Percentiles rank a stretch among this genome's conserved stretches.
phyloP scores from a whole-genome alignment of 2,888 invertebrate species.

The Lordiphosa andalusiaca region DNA sequence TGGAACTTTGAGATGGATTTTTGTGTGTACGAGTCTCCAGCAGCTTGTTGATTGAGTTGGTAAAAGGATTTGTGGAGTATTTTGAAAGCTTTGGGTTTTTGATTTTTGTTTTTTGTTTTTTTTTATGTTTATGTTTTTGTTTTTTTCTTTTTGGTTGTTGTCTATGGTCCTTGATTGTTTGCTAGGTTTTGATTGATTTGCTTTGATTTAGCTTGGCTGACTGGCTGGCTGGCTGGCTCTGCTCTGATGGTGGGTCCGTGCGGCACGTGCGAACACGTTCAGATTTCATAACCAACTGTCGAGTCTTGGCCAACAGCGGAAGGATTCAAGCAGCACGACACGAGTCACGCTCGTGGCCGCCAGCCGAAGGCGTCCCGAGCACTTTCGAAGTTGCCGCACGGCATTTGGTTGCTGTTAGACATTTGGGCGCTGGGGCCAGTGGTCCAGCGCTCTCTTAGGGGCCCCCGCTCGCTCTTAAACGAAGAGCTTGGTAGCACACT shows the following conservation, averaged over 20 bases:
- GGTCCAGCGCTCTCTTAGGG: conserved; percentile 15
- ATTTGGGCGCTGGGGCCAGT: conserved; percentile 19
- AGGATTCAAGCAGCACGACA: conserved; percentile 1
- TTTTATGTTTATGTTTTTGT: not conserved
- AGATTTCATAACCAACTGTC: conserved; percentile 78
- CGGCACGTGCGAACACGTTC: conserved; percentile 77
- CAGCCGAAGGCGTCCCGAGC: conserved; percentile 29
- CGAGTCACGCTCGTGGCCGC: conserved; percentile 4
- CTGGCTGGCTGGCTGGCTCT: conserved; percentile 59
- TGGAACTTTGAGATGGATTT: not conserved
- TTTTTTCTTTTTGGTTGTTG: conserved; percentile 2
- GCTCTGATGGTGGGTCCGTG: conserved; percentile 59
- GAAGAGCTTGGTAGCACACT: not conserved
- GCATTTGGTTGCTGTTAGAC: conserved; percentile 16
- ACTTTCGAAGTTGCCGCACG: conserved; percentile 9
- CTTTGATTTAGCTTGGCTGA: conserved; percentile 25
- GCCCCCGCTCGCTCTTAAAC: conserved; percentile 23
- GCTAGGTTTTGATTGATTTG: conserved; percentile 30
- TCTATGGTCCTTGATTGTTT: conserved; percentile 4
- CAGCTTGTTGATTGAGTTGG: conserved; percentile 42
- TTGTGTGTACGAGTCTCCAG: conserved; percentile 1
- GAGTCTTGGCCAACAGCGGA: conserved; percentile 37
- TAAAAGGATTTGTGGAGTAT: not conserved
- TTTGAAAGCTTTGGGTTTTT: not conserved
- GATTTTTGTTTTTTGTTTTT: not conserved